Conservation (phyloP, 2,113 vertebrate species). For the Electrona antarctica region DNA sequence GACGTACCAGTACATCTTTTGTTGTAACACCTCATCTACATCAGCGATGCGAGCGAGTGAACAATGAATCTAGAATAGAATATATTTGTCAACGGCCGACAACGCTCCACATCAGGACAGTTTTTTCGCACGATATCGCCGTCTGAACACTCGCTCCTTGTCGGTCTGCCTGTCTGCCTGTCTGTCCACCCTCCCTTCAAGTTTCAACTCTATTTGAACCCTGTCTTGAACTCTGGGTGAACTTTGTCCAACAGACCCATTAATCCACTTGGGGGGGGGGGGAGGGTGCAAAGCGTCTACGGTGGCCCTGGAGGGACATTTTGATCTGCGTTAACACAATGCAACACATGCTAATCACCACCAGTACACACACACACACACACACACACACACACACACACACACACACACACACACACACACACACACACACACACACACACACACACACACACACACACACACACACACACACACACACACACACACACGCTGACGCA, state of each 20-base stretch:
- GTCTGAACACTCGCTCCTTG: too few relatives aligned
- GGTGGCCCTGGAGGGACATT: conserved; percentile 21
- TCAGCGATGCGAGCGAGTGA: too few relatives aligned
- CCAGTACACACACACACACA: not conserved
- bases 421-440: too few relatives aligned
- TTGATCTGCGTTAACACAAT: not conserved
- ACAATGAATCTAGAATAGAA: too few relatives aligned
- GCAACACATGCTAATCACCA: conserved; percentile 25
- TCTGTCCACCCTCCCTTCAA: conserved; percentile 14
- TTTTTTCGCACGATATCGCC: too few relatives aligned
- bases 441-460: not conserved
- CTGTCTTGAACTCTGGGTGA: conserved; percentile 66
- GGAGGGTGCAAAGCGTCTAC: conserved; percentile 28
- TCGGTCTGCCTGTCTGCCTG: not conserved
- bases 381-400: not conserved
- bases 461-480: not conserved
- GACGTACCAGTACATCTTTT: too few relatives aligned
- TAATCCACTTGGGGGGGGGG: conserved; percentile 62
- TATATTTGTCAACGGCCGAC: too few relatives aligned
- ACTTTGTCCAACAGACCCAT: conserved; percentile 64
- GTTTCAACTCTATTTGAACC: conserved; percentile 71
- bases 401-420: too few relatives aligned
- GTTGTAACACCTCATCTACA: too few relatives aligned
- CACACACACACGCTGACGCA: not conserved
- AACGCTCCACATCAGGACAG: too few relatives aligned